Evolutionary conservation across 2,113 vertebrate species (phyloP).

Genomic region (Austrofundulus limnaeus): DNA sequence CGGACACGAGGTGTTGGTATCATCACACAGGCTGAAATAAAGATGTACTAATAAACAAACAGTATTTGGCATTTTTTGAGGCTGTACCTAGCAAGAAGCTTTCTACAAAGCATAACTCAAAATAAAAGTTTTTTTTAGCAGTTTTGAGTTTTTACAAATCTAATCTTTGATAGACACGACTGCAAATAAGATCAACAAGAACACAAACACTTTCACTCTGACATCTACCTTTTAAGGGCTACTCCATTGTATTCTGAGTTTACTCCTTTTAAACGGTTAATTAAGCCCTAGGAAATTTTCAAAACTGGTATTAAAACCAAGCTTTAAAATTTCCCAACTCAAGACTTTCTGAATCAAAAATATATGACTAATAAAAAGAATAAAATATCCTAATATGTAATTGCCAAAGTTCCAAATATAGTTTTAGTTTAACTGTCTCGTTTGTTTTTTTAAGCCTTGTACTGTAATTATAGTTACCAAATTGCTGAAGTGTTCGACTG

Average conservation of each 20-base stretch:
- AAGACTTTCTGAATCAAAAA: conserved; percentile 46
- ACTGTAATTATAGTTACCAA: conserved; percentile 75
- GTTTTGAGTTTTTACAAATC: conserved; percentile 33
- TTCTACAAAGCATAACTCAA: conserved; percentile 42
- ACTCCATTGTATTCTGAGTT: conserved; percentile 76
- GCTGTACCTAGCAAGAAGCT: conserved; percentile 37
- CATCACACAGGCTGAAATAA: conserved; percentile 6
- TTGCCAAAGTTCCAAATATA: conserved; percentile 78
- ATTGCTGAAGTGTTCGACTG: conserved; percentile 75
- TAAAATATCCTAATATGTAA: conserved; percentile 46
- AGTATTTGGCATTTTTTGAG: conserved; percentile 33
- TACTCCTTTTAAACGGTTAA: conserved; percentile 66
- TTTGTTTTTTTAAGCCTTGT: conserved; percentile 67
- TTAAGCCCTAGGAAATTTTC: conserved; percentile 66
- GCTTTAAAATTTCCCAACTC: conserved; percentile 68
- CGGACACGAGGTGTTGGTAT: neutral
- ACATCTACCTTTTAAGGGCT: conserved; percentile 77
- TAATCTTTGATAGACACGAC: conserved; percentile 39
- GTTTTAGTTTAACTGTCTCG: conserved; percentile 58
- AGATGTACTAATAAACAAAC: conserved; percentile 47
- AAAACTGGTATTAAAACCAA: conserved; percentile 73
- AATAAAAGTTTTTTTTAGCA: conserved; percentile 23
- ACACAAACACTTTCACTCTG: conserved; percentile 47
- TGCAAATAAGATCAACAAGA: conserved; percentile 4
- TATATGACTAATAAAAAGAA: conserved; percentile 7